Base-by-base conservation (phyloP, 2,888 invertebrate species). In the Parnassius mnemosyne region DNA sequence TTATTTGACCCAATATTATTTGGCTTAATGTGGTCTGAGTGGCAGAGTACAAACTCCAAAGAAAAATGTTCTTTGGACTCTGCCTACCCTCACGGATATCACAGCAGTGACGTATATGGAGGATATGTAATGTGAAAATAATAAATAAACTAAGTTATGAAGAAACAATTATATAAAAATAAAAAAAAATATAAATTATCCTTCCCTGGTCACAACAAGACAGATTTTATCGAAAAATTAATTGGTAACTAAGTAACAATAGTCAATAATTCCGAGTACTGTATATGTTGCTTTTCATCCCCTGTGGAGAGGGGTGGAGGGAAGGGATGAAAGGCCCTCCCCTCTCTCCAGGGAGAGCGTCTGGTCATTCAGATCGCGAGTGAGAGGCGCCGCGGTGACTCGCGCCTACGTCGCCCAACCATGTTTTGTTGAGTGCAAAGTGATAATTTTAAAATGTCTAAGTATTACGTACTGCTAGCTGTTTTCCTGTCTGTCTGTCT, bases 401-500 rank as follows among this genome's bases (percentile, higher is more conserved):
- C 62, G 62, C 41, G 62, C 62, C 25, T 20, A 12, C 50, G 43
- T n/a, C 42, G 42, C 16, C 54, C 20, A 20, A 54, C 34, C 53
- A 63, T 63, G 62, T 46, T 13, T 53, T 43, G 44, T 44, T 58
- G 25, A 56, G 62, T 63, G 58, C 12, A 42, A 42, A 51, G 62
- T 63, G 57, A 53, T 16, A 20, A n/a, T 47, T n/a, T 44, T 49
- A 63, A 63, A 34, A 63, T 63, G 61, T 56, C 61, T 58, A 63
- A 63, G 58, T 63, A 63, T 55, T 12, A 50, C 12, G 16, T 54
- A 10, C 62, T 63, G 44, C 34, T 57, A 10, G 62, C 62, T 10
- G 20, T 44, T 43, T 60, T 50, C 49, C 16, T 63, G 13, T 12
- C 62, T 41, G 12, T 63, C 46, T 54, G 53, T 16, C 51, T 61